Base-by-base conservation (phyloP, 2,888 invertebrate genomes). In the Lagria hirta region DNA sequence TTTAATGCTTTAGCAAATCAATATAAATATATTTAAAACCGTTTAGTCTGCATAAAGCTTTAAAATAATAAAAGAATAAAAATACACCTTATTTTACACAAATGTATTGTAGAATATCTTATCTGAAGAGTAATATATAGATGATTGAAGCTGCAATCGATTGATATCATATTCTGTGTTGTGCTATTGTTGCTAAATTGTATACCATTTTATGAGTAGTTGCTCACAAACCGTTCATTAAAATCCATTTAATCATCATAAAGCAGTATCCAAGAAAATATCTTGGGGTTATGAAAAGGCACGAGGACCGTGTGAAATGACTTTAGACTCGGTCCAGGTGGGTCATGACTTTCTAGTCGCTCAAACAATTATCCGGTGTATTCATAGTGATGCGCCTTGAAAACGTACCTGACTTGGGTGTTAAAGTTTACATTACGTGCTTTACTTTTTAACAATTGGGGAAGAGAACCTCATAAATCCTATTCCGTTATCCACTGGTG, bases 221-320 rank as follows among this genome's bases (percentile, higher is more conserved):
- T 22, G 17, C 23, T 30, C 13, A 17, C 20, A 41, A 49, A 16
- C 44, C 42, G 48, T 48, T 45, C 50, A 57, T 58, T 56, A 59
- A 56, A 57, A 51, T 53, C 52, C 48, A 49, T 54, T 59, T 52
- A 57, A 59, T 59, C 58, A 55, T 52, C 52, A 54, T 55, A 55
- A 51, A 49, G 52, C 38, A 43, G 35, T 41, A 34, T 28, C 36
- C 36, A 36, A 24, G 36, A 43, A 38, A 42, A 57, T 57, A 55
- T 54, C 53, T 54, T 49, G 49, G 48, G 51, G 53, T 51, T 52
- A 49, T 49, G 51, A 49, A 52, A 46, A 51, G 55, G 58, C 61
- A 61, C 60, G 61, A 61, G 58, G 52, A 57, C 57, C 64, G 62
- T 64, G 62, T 63, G 64, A 64, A 63, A 58, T 63, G 57, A 49